Conservation (phyloP, 2,113 vertebrate species). For the Sapayoa aenigma region DNA sequence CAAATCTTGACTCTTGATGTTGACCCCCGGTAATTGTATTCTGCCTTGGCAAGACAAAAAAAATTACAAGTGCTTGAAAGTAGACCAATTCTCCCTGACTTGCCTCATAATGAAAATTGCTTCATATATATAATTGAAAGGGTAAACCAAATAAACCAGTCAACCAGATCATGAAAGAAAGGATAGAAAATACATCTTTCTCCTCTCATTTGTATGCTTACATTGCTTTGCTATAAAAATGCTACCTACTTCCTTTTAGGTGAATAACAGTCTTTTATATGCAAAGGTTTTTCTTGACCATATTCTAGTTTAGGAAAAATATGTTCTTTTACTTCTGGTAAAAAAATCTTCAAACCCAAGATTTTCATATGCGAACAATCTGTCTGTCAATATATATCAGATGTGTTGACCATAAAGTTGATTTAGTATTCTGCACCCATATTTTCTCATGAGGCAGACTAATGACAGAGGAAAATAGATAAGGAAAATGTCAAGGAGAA, state of each 20-base stretch:
- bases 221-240: not conserved
- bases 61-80: not conserved
- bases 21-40: not conserved
- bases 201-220: not conserved
- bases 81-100: not conserved
- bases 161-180: not conserved
- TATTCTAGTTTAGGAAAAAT: conserved; percentile 25
- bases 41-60: not conserved
- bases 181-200: not conserved
- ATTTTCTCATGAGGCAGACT: conserved; percentile 37
- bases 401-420: conserved; percentile 53
- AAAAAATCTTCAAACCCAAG: not conserved
- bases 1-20: not conserved
- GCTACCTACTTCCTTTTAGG: conserved; percentile 14
- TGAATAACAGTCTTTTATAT: not conserved
- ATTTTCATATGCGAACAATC: not conserved
- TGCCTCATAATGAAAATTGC: not conserved
- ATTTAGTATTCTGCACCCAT: conserved; percentile 29
- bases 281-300: not conserved
- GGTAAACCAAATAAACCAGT: not conserved
- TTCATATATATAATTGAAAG: not conserved
- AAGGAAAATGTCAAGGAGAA: conserved; percentile 70
- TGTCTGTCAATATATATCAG: conserved; percentile 50
- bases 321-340: not conserved
- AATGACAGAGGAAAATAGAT: conserved; percentile 63